Percentiles rank a stretch among this genome's conserved stretches.
phyloP scores from a whole-genome alignment of 2,797 vertebrate genomes.

The Chaunax sp. region DNA sequence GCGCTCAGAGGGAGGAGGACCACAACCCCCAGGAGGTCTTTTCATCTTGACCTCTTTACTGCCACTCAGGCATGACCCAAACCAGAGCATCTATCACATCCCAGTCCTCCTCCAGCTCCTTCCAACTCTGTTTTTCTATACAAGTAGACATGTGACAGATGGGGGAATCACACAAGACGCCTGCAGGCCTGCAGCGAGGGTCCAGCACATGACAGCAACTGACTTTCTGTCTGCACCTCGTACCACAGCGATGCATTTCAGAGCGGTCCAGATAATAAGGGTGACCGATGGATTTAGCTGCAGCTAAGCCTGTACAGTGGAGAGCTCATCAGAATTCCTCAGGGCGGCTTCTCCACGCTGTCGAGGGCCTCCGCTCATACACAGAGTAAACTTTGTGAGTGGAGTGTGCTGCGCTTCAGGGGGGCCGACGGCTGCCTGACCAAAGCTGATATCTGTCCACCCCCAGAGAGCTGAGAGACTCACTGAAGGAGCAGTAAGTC shows the following conservation, averaged over 20 bases:
- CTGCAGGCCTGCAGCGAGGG: conserved; percentile 15
- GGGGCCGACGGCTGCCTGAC: conserved; percentile 40
- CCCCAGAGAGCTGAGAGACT: conserved; percentile 48
- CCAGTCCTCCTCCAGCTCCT: background rate
- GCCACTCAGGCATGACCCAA: conserved; percentile 37
- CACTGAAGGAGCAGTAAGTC: conserved; percentile 53
- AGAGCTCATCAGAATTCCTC: conserved; percentile 44
- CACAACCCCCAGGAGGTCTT: conserved; percentile 46
- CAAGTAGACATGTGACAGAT: conserved; percentile 54
- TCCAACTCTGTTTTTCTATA: conserved; percentile 18
- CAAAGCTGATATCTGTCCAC: conserved; percentile 36
- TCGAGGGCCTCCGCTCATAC: conserved; percentile 16
- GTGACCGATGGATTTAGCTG: conserved; percentile 48
- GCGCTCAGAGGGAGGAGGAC: conserved; percentile 36
- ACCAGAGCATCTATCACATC: conserved; percentile 22
- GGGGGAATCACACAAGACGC: conserved; percentile 12
- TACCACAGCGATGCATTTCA: conserved; percentile 35
- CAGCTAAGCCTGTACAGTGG: conserved; percentile 19
- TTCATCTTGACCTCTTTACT: conserved; percentile 59
- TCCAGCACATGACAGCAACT: conserved; percentile 43
- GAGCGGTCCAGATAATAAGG: background rate
- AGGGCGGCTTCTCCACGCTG: conserved; percentile 26
- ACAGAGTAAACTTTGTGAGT: conserved; percentile 42
- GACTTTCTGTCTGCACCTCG: conserved; percentile 8
- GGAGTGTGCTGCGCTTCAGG: conserved; percentile 37